A percentile compares a stretch with the other conserved stretches of the same genome.
Evolutionary conservation across 2,888 invertebrate genomes (phyloP).

Genomic region (Melieria crassipennis): DNA sequence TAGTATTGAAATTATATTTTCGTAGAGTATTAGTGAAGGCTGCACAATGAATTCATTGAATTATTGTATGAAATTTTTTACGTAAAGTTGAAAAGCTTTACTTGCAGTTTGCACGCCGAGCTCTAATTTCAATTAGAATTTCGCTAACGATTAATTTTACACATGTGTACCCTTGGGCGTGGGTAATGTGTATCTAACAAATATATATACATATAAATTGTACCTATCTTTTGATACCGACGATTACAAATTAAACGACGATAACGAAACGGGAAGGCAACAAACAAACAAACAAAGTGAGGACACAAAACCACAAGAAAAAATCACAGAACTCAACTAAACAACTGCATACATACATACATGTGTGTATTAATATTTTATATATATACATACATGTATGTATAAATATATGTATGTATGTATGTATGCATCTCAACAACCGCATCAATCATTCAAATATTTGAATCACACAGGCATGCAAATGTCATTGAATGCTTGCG

Average conservation of each 20-base stretch:
- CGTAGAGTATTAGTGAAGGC: not conserved
- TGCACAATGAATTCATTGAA: not conserved
- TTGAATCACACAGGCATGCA: too few relatives aligned
- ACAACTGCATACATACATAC: slow-evolving; percentile 1
- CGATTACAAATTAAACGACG: slow-evolving; percentile 60
- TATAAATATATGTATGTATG: not conserved
- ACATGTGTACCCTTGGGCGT: slow-evolving; percentile 2
- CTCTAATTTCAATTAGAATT: too few relatives aligned
- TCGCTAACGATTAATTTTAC: not conserved
- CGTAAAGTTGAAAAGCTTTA: not conserved
- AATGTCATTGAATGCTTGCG: too few relatives aligned
- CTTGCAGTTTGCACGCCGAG: too few relatives aligned
- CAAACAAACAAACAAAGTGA: slow-evolving; percentile 12
- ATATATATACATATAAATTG: slow-evolving; percentile 49
- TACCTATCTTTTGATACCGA: slow-evolving; percentile 59
- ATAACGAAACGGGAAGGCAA: slow-evolving; percentile 47
- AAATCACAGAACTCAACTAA: not conserved
- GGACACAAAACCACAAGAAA: not conserved
- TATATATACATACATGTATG: not conserved
- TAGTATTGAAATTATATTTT: slow-evolving; percentile 3
- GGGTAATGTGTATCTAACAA: slow-evolving; percentile 2
- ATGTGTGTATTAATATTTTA: slow-evolving; percentile 5
- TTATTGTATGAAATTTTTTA: not conserved
- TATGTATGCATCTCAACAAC: not conserved
- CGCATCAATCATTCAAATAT: not conserved